phyloP scores from a whole-genome alignment of 2,797 vertebrate species.

The Peromyscus nudipes region DNA sequence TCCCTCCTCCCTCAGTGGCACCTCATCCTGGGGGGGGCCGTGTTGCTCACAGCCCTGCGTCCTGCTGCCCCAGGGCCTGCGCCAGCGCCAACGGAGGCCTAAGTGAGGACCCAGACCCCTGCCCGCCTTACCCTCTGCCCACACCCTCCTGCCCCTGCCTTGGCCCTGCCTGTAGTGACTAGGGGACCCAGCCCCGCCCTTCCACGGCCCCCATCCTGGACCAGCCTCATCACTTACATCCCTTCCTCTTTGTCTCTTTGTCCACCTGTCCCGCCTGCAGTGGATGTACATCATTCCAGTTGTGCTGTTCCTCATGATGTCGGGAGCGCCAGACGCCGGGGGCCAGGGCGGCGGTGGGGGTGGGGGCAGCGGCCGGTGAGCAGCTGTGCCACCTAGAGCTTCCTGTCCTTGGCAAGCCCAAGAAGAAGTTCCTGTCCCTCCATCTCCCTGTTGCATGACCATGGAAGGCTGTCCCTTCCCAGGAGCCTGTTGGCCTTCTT shows the following conservation, averaged over 20 bases:
- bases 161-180: conserved; percentile 62
- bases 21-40: conserved; percentile 96
- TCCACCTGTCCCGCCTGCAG: conserved; percentile 84
- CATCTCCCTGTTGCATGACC: not conserved
- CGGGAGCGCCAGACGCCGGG: conserved; percentile 94
- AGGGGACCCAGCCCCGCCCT: conserved; percentile 66
- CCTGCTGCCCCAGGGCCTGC: conserved; percentile 92
- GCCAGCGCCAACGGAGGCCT: conserved; percentile 92
- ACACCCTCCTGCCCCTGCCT: conserved; percentile 80
- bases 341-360: conserved; percentile 92
- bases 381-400: not conserved
- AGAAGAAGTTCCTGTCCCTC: not conserved
- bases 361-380: conserved; percentile 87
- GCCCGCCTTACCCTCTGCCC: not conserved
- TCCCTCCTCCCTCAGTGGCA: conserved; percentile 91
- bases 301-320: conserved; percentile 98
- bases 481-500: not conserved
- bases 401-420: not conserved
- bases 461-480: too few species aligned
- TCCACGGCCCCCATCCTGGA: not conserved
- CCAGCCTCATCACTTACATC: not conserved
- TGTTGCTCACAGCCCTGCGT: conserved; percentile 94
- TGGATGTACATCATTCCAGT: conserved; percentile 99
- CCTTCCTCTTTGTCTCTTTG: not conserved
- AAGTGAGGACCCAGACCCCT: conserved; percentile 89